Base-by-base conservation (phyloP, 1,140 invertebrate genomes). In the Onthophagus taurus region DNA sequence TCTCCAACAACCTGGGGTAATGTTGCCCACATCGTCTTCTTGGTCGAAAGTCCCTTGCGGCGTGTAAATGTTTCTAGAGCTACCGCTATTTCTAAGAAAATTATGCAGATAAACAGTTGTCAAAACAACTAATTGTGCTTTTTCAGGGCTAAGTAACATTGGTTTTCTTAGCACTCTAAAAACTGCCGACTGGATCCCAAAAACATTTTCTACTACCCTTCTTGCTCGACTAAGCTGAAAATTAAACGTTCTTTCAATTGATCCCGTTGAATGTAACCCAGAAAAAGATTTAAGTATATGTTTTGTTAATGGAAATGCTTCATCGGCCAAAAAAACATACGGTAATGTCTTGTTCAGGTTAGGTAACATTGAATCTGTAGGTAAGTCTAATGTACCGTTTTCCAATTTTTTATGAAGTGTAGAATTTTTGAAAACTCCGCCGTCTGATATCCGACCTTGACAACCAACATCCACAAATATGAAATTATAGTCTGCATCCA, bases 151-250 rank as follows among this genome's bases (percentile, higher is more conserved):
- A 9, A 67, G 34, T 33, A 50, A 18, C 8, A 67, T 59, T 29
- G 60, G 57, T 19, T 43, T 54, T 49, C 55, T 44, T n/a, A 70
- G 65, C 26, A 71, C 58, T 52, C 65, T 49, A 52, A 66, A 72
- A 38, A 60, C 55, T 17, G 59, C 53, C 4, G 60, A 48, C 19
- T 74, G 47, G 31, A 74, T 71, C n/a, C 70, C 71, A 56, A 75
- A 74, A 1, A 61, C 61, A 58, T 72, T 74, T 60, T 76, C 72
- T 5, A 71, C 60, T 19, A 67, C 57, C 48, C 62, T 57, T 9
- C 64, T 47, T 16, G 61, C 59, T 44, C 59, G 45, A 17, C 57
- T 67, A 16, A 67, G 30, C 6, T 54, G 39, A 50, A 66, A 60
- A 42, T 68, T 68, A 47, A 63, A 70, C 37, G 63, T 47, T 44